phyloP scores from a whole-genome alignment of 2,797 vertebrate genomes.

The Sparus aurata region DNA sequence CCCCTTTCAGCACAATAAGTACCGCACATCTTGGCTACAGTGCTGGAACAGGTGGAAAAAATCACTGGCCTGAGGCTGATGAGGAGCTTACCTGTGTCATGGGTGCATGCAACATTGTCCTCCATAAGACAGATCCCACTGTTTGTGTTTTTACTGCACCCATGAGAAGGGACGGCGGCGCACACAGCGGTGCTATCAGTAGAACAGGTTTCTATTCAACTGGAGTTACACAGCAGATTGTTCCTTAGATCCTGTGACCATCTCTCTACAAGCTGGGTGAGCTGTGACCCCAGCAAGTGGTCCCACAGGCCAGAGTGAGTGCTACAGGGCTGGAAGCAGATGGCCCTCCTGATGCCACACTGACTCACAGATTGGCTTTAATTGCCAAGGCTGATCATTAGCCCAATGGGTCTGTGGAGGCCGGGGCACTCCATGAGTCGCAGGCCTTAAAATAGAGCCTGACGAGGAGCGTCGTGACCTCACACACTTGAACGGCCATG shows the following conservation, averaged over 20 bases:
- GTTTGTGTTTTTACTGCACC: conserved; percentile 69
- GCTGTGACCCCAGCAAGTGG: conserved; percentile 80
- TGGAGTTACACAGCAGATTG: conserved; percentile 75
- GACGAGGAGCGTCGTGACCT: conserved; percentile 60
- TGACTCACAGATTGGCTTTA: conserved; percentile 84
- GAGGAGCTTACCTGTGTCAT: conserved; percentile 67
- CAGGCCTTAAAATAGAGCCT: conserved; percentile 77
- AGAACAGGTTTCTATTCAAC: conserved; percentile 62
- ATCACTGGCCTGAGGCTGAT: conserved; percentile 77
- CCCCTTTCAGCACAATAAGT: conserved; percentile 62
- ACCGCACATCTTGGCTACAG: conserved; percentile 60
- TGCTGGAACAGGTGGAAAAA: conserved; percentile 72
- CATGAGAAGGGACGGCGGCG: conserved; percentile 34
- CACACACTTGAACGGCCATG: conserved; percentile 47
- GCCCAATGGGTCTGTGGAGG: conserved; percentile 77
- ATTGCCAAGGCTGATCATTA: conserved; percentile 83
- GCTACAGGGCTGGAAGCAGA: conserved; percentile 81
- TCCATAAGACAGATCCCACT: conserved; percentile 63
- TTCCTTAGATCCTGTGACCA: conserved; percentile 77
- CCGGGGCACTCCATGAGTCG: conserved; percentile 69
- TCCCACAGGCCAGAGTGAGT: conserved; percentile 77
- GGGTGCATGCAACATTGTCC: conserved; percentile 71
- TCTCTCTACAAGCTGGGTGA: conserved; percentile 75
- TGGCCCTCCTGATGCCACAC: conserved; percentile 83
- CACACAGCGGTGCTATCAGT: conserved; percentile 34